Base-by-base conservation (phyloP, 2,113 vertebrate genomes). In the Carlito syrichta region DNA sequence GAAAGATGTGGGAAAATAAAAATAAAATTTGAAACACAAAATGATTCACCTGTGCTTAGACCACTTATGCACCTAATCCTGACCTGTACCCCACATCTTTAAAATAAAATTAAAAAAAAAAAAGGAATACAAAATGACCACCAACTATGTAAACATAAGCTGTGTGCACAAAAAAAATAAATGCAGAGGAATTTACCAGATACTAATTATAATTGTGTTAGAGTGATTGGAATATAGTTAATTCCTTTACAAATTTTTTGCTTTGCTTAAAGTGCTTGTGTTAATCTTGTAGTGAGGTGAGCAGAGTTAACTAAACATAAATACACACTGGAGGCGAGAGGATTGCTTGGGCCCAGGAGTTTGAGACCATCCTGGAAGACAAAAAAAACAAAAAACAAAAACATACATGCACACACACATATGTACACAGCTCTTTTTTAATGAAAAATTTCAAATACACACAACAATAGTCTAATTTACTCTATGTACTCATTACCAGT, bases 1-100 rank as follows among this genome's bases (percentile, higher is more conserved):
- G 66, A 77, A 81, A 82, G 45, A 85, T 73, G 68, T 78, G 60
- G 66, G 78, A 83, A 85, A 91, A 63, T 16, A 74, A 78, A 40
- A 91, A 63, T 56, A 94, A 82, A 95, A 77, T 58, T n/a, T 86
- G 40, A 94, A 86, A 66, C n/a, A 63, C 19, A 82, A 60, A 86
- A 78, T 91, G 7, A 83, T n/a, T n/a, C n/a, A n/a, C n/a, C n/a
- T n/a, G n/a, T n/a, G n/a, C n/a, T n/a, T n/a, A n/a, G n/a, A n/a
- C n/a, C n/a, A n/a, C n/a, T n/a, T n/a, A n/a, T n/a, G n/a, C n/a
- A n/a, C n/a, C n/a, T n/a, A n/a, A n/a, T n/a, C n/a, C n/a, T n/a
- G n/a, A n/a, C n/a, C n/a, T n/a, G n/a, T n/a, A n/a, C n/a, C n/a
- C n/a, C n/a, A n/a, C n/a, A n/a, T n/a, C n/a, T n/a, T n/a, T n/a